Evolutionary conservation across 2,888 invertebrate species (phyloP).

Genomic region (Parthenolecanium corni): DNA sequence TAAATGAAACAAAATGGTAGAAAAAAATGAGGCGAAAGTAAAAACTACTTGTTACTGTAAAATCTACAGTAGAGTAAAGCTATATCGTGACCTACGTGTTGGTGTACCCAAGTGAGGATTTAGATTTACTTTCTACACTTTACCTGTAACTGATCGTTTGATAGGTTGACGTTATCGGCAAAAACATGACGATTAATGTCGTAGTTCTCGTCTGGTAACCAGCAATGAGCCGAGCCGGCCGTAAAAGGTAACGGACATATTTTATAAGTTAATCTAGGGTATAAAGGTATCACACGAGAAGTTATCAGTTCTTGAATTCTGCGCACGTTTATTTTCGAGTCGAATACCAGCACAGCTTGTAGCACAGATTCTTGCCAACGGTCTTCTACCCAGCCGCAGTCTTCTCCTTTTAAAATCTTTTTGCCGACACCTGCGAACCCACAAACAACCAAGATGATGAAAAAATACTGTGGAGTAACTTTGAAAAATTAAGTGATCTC

Average conservation of each 20-base stretch:
- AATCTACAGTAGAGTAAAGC: too few relatives aligned
- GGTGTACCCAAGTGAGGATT: too few relatives aligned
- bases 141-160: constrained; percentile 25
- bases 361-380: constrained; percentile 25
- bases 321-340: constrained; percentile 39
- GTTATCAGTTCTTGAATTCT: constrained; percentile 41
- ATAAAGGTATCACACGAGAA: constrained; percentile 39
- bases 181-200: constrained; percentile 43
- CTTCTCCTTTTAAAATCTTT: constrained; percentile 23
- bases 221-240: constrained; percentile 40
- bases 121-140: too few relatives aligned
- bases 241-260: constrained; percentile 33
- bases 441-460: not conserved
- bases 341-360: constrained; percentile 41
- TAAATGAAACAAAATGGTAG: too few relatives aligned
- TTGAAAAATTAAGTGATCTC: not conserved
- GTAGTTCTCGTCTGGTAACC: constrained; percentile 43
- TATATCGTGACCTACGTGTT: too few relatives aligned
- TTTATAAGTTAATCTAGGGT: constrained; percentile 42
- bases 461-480: too few relatives aligned
- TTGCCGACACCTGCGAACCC: constrained; percentile 21
- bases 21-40: too few relatives aligned
- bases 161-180: constrained; percentile 25
- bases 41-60: too few relatives aligned
- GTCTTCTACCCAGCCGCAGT: constrained; percentile 21